Conservation (phyloP, 2,113 vertebrate genomes). For the Chloroceryle aenea region DNA sequence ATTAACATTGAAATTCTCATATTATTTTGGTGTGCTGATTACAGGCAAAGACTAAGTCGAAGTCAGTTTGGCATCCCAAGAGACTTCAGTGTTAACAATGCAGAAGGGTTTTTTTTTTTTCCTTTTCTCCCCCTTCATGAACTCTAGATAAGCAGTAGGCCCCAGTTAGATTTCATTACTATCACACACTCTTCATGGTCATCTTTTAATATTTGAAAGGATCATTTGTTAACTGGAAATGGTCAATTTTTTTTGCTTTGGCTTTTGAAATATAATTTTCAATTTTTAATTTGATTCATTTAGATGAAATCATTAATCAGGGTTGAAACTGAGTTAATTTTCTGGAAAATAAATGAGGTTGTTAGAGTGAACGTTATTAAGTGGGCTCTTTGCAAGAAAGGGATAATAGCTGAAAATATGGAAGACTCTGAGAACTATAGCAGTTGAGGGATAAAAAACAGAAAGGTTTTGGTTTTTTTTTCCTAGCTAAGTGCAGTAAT, state of each 20-base stretch:
- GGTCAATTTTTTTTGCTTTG: constrained; percentile 87
- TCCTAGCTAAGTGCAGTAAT: constrained; percentile 76
- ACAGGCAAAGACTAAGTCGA: constrained; percentile 70
- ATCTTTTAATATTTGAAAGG: constrained; percentile 99
- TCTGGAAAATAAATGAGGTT: constrained; percentile 99
- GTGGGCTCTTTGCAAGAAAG: constrained; percentile 83
- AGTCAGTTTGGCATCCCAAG: constrained; percentile 70
- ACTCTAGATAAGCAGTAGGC: constrained; percentile 79
- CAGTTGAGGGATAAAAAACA: constrained; percentile 74
- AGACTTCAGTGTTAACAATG: constrained; percentile 75
- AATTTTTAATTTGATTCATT: constrained; percentile 99
- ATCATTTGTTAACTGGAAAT: constrained; percentile 98
- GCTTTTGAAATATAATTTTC: constrained; percentile 99
- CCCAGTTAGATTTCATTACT: constrained; percentile 85
- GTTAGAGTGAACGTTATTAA: constrained; percentile 97
- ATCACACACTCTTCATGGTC: constrained; percentile 81
- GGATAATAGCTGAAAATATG: constrained; percentile 82
- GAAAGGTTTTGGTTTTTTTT: constrained; percentile 39
- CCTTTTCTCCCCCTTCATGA: constrained; percentile 52
- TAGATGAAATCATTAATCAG: constrained; percentile 99
- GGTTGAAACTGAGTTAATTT: constrained; percentile 99
- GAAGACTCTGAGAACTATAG: constrained; percentile 71
- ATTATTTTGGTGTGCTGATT: constrained; percentile 78
- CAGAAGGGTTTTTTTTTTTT: background rate
- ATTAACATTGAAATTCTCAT: constrained; percentile 73